Evolutionary conservation across 2,888 invertebrate genomes (phyloP).

Genomic region (Lysandra coridon): DNA sequence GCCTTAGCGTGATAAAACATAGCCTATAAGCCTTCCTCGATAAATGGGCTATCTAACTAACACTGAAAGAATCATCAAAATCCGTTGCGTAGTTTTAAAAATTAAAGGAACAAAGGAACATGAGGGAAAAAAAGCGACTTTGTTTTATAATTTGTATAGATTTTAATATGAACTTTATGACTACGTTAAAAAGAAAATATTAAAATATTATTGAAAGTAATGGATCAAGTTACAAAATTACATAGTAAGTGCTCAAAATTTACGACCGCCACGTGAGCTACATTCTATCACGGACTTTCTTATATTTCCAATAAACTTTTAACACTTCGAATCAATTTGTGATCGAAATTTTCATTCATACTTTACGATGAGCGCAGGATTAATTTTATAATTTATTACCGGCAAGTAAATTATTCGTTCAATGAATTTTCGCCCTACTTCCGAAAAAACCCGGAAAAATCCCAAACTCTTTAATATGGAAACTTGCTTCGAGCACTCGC

Average conservation of each 20-base stretch:
- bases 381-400: slow-evolving; percentile 16
- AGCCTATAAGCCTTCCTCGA: no score
- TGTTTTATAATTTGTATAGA: no score
- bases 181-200: not conserved
- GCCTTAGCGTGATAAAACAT: no score
- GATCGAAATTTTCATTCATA: slow-evolving; percentile 5
- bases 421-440: slow-evolving; percentile 13
- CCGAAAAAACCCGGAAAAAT: slow-evolving; percentile 8
- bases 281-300: not conserved
- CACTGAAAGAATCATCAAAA: no score
- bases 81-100: no score
- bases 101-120: no score
- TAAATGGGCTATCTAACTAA: no score
- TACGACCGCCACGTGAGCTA: not conserved
- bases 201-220: not conserved
- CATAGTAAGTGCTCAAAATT: slow-evolving; percentile 7
- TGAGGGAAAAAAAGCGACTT: no score
- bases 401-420: slow-evolving; percentile 2
- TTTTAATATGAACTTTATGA: no score
- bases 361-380: slow-evolving; percentile 8
- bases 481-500: not conserved
- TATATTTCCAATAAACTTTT: slow-evolving; percentile 13
- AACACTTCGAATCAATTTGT: slow-evolving; percentile 12
- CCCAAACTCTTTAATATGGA: slow-evolving; percentile 9
- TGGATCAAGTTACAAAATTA: not conserved